Base-by-base conservation (phyloP, 2,888 invertebrate species). In the Clanis bilineata region DNA sequence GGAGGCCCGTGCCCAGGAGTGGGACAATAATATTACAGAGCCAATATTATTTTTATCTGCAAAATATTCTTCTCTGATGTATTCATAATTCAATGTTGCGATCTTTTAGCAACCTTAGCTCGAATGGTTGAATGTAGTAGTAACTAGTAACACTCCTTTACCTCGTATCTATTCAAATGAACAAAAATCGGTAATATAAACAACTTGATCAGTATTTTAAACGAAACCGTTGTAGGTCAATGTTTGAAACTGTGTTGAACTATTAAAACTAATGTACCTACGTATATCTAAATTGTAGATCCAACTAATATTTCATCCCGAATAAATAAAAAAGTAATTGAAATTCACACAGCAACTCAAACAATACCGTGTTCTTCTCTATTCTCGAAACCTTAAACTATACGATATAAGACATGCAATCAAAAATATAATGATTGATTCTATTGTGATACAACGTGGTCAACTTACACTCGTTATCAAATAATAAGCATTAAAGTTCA, bases 181-280 rank as follows among this genome's bases (percentile, higher is more conserved):
- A 41, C 44, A 32, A 44, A 44, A 22, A 43, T 32, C 12, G n/a
- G 38, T 38, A 55, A 44, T 43, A 32, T 56, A 36, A 56, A 43
- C 43, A 36, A 56, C 18, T 39, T 56, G 43, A 58, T 21, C 51
- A 51, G 51, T 58, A 47, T 58, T 58, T 57, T 25, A 51, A 28
- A 59, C 41, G 41, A 43, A 43, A 43, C 12, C 15, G 4, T 15
- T 25, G 43, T 23, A 25, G 22, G n/a, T 41, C 7, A 28, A 15
- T 51, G 28, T 32, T 28, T 45, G 15, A 28, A 51, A 28, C 5
- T 18, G 15, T 28, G 15, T 15, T 28, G 18, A 36, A 22, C 9
- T 45, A 45, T 10, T 45, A 12, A 22, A 45, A 45, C 10, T 23
- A 23, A 21, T 15, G 4, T 47, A 15, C n/a, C 2, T 2, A 23